These are phyloP conservation scores for Melanotus villosus DNA, from an alignment of 2,888 invertebrate species.

Conservation along the genomic window DNA sequence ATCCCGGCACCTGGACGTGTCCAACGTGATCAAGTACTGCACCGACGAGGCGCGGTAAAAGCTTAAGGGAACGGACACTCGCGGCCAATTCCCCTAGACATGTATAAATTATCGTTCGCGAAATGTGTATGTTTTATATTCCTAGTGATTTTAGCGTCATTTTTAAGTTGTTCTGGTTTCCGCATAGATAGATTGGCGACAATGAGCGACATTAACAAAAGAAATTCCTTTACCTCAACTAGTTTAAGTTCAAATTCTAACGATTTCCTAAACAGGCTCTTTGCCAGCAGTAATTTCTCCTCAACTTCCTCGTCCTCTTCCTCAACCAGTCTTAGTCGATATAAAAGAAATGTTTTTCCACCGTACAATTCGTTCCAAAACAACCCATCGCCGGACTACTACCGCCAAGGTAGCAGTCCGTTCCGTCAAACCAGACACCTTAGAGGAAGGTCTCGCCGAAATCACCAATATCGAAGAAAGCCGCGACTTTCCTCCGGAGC, in stretches of 20 bases:
- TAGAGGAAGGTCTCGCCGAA: constrained; percentile 35
- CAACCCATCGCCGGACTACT: constrained; percentile 35
- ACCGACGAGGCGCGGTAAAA: constrained; percentile 60
- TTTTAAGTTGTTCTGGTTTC: constrained; percentile 68
- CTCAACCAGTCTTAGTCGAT: constrained; percentile 21
- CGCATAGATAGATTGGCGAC: constrained; percentile 66
- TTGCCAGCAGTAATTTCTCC: constrained; percentile 38
- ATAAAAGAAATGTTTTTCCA: constrained; percentile 32
- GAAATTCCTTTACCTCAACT: constrained; percentile 58
- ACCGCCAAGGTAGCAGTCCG: too few species aligned
- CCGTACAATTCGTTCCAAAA: constrained; percentile 36
- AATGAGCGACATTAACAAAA: constrained; percentile 63
- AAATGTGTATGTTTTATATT: constrained; percentile 69
- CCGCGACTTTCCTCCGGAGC: constrained; percentile 33
- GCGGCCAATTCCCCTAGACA: constrained; percentile 61
- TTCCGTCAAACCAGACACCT: constrained; percentile 46
- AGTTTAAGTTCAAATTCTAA: constrained; percentile 56
- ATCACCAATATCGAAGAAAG: constrained; percentile 23
- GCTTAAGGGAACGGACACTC: constrained; percentile 52
- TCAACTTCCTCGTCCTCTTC: constrained; percentile 9
- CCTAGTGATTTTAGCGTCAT: constrained; percentile 65
- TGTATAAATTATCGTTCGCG: constrained; percentile 68
- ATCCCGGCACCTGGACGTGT: constrained; percentile 61
- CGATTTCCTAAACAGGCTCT: constrained; percentile 52
- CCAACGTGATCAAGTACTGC: constrained; percentile 60